phyloP scores from a whole-genome alignment of 2,113 vertebrate species.

The Brachyistius frenatus region DNA sequence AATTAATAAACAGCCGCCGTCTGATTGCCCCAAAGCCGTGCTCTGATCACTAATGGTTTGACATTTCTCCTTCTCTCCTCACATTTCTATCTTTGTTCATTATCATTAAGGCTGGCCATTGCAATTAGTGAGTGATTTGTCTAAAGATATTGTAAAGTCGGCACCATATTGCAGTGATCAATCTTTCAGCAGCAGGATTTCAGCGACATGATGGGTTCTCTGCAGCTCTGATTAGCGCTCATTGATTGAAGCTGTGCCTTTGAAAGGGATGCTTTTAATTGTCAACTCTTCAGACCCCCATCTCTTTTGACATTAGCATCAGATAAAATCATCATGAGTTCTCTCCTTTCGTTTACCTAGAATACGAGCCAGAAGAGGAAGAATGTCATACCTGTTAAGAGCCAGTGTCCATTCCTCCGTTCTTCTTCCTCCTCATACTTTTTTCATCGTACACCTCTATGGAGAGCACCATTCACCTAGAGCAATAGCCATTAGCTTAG shows the following conservation, averaged over 20 bases:
- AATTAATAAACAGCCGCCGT: constrained; percentile 38
- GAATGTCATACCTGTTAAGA: neutral
- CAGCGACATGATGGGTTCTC: constrained; percentile 27
- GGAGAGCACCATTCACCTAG: too few species aligned
- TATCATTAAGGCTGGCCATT: constrained; percentile 11
- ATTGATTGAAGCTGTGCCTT: constrained; percentile 49
- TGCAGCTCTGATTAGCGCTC: constrained; percentile 45
- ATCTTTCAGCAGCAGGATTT: constrained; percentile 31
- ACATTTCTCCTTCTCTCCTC: constrained; percentile 13
- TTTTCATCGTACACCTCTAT: neutral
- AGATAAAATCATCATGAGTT: constrained; percentile 21
- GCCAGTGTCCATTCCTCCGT: neutral
- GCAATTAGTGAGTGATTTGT: constrained; percentile 57
- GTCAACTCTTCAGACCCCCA: constrained; percentile 32
- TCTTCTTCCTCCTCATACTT: neutral
- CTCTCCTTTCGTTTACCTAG: neutral
- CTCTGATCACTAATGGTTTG: constrained; percentile 57
- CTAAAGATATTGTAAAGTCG: constrained; percentile 43
- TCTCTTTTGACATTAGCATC: constrained; percentile 31
- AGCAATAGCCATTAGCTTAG: too few species aligned
- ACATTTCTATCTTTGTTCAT: constrained; percentile 35
- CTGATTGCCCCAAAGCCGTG: constrained; percentile 34
- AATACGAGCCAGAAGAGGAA: neutral
- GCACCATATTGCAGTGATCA: constrained; percentile 25
- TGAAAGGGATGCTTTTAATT: constrained; percentile 49